Conservation (phyloP, 2,888 invertebrate species). For the Magallana nippona region DNA sequence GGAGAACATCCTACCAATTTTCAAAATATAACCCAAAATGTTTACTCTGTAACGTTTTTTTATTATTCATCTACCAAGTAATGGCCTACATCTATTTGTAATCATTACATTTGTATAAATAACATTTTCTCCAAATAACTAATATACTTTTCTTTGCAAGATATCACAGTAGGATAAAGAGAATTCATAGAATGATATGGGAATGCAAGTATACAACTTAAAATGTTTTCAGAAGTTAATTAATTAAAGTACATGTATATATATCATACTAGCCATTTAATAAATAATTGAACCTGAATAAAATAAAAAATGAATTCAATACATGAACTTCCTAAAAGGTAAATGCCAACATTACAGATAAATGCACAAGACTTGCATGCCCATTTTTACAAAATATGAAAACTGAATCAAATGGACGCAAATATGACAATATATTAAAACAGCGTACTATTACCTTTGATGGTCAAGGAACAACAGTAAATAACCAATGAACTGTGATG, state of each 20-base stretch:
- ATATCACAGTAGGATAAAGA: not conserved
- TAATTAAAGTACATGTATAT: not conserved
- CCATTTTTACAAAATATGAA: not conserved
- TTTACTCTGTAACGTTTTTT: not conserved
- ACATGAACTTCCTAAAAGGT: too few species aligned
- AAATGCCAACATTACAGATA: not conserved
- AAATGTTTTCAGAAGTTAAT: not conserved
- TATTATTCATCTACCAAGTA: slow-evolving; percentile 17
- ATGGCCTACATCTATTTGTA: not conserved
- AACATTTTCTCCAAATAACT: not conserved
- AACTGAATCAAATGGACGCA: not conserved
- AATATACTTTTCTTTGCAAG: slow-evolving; percentile 1
- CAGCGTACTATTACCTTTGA: not conserved
- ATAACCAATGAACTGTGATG: too few species aligned
- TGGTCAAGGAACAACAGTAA: too few species aligned
- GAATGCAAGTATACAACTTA: not conserved
- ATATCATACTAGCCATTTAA: too few species aligned
- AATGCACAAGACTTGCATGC: slow-evolving; percentile 2
- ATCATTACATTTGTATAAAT: not conserved
- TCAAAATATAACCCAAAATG: not conserved
- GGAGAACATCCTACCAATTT: not conserved
- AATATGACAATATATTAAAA: not conserved
- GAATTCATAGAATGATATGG: slow-evolving; percentile 4
- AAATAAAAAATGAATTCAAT: not conserved
- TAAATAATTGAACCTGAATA: not conserved